phyloP scores from a whole-genome alignment of 2,888 invertebrate genomes.

The Parochlus steinenii region DNA sequence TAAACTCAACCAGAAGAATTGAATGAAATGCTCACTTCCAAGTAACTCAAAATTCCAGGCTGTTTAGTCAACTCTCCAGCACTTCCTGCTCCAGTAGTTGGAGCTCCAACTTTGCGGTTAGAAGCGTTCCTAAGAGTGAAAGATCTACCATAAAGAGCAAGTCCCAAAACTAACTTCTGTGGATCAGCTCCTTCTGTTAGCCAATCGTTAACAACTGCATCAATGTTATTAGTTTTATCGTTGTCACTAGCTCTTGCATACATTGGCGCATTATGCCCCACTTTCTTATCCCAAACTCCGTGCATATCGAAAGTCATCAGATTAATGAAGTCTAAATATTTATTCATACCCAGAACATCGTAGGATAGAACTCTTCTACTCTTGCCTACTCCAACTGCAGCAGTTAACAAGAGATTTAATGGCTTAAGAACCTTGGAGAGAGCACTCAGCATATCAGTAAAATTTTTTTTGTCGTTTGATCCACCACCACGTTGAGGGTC shows the following conservation, averaged over 20 bases:
- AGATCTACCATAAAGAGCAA: conserved; percentile 28
- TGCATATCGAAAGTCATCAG: conserved; percentile 41
- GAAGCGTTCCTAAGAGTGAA: conserved; percentile 26
- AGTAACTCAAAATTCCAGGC: conserved; percentile 35
- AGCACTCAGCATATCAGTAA: conserved; percentile 26
- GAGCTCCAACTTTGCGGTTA: conserved; percentile 30
- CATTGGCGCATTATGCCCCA: conserved; percentile 36
- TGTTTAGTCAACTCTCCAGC: conserved; percentile 33
- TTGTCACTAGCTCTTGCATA: conserved; percentile 19
- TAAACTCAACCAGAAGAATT: not conserved
- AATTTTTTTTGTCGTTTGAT: conserved; percentile 21
- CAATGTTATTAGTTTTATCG: conserved; percentile 22
- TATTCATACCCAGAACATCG: conserved; percentile 30
- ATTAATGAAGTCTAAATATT: conserved; percentile 35
- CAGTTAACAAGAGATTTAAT: conserved; percentile 26
- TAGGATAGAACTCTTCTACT: conserved; percentile 32
- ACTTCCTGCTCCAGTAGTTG: conserved; percentile 27
- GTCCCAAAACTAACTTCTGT: conserved; percentile 27
- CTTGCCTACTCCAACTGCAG: conserved; percentile 36
- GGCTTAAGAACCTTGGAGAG: not conserved
- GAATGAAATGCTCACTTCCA: conserved; percentile 28
- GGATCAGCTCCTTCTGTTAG: conserved; percentile 23
- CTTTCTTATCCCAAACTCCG: conserved; percentile 32
- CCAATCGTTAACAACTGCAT: conserved; percentile 27
- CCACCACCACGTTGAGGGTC: conserved; percentile 33